Evolutionary conservation across 2,113 vertebrate species (phyloP).

Genomic region (Cyprinodon tularosa): DNA sequence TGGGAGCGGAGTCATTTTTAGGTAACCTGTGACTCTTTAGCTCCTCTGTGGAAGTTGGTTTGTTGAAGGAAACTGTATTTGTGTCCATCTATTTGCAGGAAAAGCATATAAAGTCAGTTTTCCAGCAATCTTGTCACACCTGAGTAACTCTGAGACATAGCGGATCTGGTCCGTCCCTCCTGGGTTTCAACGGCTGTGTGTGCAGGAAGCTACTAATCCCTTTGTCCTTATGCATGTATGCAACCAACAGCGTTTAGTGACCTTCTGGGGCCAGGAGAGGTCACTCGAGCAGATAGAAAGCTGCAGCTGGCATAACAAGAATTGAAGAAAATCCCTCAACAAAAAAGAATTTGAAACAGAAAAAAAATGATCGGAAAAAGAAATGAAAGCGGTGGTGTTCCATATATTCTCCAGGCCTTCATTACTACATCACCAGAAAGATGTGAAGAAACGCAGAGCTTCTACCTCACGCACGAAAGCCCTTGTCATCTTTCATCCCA

Average conservation of each 20-base stretch:
- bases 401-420: constrained; percentile 10
- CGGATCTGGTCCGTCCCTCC: constrained; percentile 22
- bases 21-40: constrained; percentile 13
- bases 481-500: constrained; percentile 75
- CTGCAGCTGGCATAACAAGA: constrained; percentile 10
- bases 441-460: constrained; percentile 54
- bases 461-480: constrained; percentile 46
- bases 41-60: constrained; percentile 17
- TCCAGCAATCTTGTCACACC: constrained; percentile 56
- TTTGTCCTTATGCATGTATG: constrained; percentile 68
- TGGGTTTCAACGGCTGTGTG: constrained; percentile 14
- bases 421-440: constrained; percentile 31
- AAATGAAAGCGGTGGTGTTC: background rate
- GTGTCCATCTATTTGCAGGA: constrained; percentile 37
- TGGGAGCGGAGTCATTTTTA: constrained; percentile 59
- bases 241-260: constrained; percentile 27
- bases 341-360: background rate
- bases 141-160: constrained; percentile 52
- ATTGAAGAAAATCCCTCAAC: background rate
- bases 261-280: constrained; percentile 37
- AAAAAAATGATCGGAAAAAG: background rate
- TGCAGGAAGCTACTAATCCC: constrained; percentile 38
- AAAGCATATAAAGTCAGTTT: constrained; percentile 41
- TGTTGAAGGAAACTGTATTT: constrained; percentile 14
- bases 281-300: background rate